phyloP scores from a whole-genome alignment of 1,140 invertebrate species.

The Drosophila yakuba region DNA sequence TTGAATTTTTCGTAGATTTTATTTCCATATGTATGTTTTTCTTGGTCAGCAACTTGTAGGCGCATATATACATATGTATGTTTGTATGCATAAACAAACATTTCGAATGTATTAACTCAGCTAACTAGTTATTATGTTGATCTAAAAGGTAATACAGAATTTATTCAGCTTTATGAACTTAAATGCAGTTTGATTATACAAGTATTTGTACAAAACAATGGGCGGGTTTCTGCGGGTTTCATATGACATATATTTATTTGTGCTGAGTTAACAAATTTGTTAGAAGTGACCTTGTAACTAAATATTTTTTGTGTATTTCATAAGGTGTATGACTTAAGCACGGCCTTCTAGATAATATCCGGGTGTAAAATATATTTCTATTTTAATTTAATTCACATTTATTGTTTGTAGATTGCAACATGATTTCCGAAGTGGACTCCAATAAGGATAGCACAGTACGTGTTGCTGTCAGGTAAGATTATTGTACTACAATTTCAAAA shows the following conservation, averaged over 20 bases:
- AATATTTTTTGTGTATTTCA: background rate
- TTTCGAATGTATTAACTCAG: slow-evolving; percentile 1
- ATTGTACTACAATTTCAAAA: too few relatives aligned
- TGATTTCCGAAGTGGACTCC: slow-evolving; percentile 28
- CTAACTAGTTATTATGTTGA: slow-evolving; percentile 4
- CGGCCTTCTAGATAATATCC: background rate
- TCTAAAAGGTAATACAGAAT: background rate
- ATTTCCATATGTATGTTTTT: slow-evolving; percentile 36
- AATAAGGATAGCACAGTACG: slow-evolving; percentile 28
- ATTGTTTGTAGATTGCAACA: slow-evolving; percentile 18
- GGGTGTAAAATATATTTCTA: background rate
- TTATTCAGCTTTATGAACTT: background rate
- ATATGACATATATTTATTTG: background rate
- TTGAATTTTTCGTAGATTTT: background rate
- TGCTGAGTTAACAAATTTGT: background rate
- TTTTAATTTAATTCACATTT: background rate
- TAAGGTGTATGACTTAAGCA: background rate
- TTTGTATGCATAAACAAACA: slow-evolving; percentile 32
- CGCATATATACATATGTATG: background rate
- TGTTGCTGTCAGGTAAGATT: slow-evolving; percentile 40
- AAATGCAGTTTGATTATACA: too few relatives aligned
- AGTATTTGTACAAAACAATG: background rate
- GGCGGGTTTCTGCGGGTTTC: background rate
- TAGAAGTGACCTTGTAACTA: slow-evolving; percentile 1
- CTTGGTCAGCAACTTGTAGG: slow-evolving; percentile 12